Base-by-base conservation (phyloP, 1,140 invertebrate genomes). In the Zaprionus vittiger region DNA sequence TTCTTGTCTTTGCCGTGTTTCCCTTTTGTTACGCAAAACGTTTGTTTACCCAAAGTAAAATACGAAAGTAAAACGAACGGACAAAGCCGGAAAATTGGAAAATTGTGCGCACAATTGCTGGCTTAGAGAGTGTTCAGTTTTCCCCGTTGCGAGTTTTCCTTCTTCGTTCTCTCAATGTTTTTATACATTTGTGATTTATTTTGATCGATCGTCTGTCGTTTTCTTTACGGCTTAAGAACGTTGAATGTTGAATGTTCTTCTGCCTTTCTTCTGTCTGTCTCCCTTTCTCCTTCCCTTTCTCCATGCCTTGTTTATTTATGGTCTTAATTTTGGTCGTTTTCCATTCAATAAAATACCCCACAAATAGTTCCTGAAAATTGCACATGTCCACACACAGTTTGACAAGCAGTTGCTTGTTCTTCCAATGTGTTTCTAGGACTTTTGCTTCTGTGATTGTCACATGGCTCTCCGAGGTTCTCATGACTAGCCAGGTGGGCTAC, bases 11-110 rank as follows among this genome's bases (percentile, higher is more conserved):
- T 69, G 77, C 61, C 77, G 70, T 79, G 76, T 81, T 37, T 61
- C 79, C 83, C 80, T 79, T 89, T 90, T 90, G 81, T 89, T 85
- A 89, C 85, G 85, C 85, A 89, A 89, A 89, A 82, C 79, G 77
- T 85, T 89, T 89, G 85, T 89, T 89, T 89, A 89, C 79, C 67
- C 83, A 89, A 85, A 52, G 17, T 20, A 52, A 89, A 89, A 54
- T 38, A 41, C 68, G 76, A 49, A 69, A 73, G 76, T 62, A 70
- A 49, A 56, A 61, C 14, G 26, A 24, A 41, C 12, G 26, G 38
- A 56, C 54, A 38, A 55, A 59, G 73, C 60, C 66, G 73, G 83
- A 77, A 89, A 89, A 89, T 90, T 89, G 78, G 85, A 90, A 90
- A 89, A 87, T 90, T 90, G 85, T 83, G 77, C 82, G 77, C 71